These are phyloP conservation scores for Macropis europaea DNA, from an alignment of 2,888 invertebrate species.

Conservation along the genomic window DNA sequence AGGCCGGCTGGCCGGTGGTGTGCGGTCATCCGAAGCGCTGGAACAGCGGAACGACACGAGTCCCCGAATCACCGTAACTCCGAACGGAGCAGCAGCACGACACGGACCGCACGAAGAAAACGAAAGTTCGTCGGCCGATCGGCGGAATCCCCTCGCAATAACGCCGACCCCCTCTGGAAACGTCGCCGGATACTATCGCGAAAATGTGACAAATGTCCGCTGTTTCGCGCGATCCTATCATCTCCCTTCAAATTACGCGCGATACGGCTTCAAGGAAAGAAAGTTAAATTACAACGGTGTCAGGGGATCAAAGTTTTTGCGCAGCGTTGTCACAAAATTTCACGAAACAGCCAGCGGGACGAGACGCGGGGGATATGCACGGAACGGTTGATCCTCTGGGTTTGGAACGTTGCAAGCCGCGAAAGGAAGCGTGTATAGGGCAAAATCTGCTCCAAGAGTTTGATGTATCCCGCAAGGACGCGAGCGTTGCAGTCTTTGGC, in stretches of 20 bases:
- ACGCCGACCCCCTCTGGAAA: not conserved
- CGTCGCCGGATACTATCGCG: constrained; percentile 13
- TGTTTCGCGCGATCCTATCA: not conserved
- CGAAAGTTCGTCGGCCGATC: not conserved
- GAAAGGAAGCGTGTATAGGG: constrained; percentile 39
- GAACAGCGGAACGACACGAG: constrained; percentile 42
- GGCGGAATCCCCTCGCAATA: not conserved
- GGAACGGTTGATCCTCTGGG: constrained; percentile 48
- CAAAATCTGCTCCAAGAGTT: constrained; percentile 51
- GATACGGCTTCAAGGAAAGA: no score
- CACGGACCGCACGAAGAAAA: not conserved
- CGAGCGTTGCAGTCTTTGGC: constrained; percentile 40
- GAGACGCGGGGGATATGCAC: not conserved
- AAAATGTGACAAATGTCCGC: constrained; percentile 18
- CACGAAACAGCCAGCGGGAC: no score
- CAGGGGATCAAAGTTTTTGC: no score
- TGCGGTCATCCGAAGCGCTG: constrained; percentile 19
- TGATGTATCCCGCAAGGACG: constrained; percentile 51
- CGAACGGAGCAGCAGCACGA: constrained; percentile 12
- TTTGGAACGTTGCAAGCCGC: constrained; percentile 51
- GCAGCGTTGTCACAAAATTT: no score
- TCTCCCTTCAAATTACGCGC: constrained; percentile 12
- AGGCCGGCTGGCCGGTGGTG: constrained; percentile 21
- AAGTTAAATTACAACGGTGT: no score
- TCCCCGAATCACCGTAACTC: constrained; percentile 36